These are phyloP conservation scores for Hoplodrina blanda DNA, from an alignment of 2,888 invertebrate genomes.

Conservation along the genomic window DNA sequence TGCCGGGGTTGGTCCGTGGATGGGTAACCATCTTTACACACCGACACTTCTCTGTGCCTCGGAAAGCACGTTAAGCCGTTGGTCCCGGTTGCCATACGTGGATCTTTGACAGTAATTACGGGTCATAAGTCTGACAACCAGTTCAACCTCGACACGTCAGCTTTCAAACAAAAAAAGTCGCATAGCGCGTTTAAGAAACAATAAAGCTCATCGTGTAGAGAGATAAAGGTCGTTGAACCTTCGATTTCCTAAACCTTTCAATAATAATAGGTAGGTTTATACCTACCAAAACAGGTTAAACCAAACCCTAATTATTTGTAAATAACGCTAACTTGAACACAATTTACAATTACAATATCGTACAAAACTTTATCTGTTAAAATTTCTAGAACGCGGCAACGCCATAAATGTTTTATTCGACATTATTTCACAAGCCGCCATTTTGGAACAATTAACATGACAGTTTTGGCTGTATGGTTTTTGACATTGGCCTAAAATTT, in stretches of 20 bases:
- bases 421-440: slow-evolving; percentile 49
- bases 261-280: not conserved
- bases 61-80: too few relatives aligned
- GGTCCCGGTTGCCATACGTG: too few relatives aligned
- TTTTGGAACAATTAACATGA: slow-evolving; percentile 45
- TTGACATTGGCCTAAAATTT: slow-evolving; percentile 57
- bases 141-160: too few relatives aligned
- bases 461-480: slow-evolving; percentile 24
- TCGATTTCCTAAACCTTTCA: not conserved
- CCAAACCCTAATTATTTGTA: slow-evolving; percentile 29
- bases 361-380: slow-evolving; percentile 27
- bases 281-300: slow-evolving; percentile 14
- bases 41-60: too few relatives aligned
- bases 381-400: slow-evolving; percentile 42
- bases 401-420: slow-evolving; percentile 41
- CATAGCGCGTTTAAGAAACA: too few relatives aligned
- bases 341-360: slow-evolving; percentile 49
- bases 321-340: slow-evolving; percentile 18
- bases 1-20: too few relatives aligned
- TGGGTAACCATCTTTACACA: too few relatives aligned
- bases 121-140: too few relatives aligned
- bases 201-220: too few relatives aligned
- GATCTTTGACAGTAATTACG: too few relatives aligned
- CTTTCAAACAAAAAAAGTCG: too few relatives aligned
- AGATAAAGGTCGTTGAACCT: too few relatives aligned